phyloP scores from a whole-genome alignment of 2,888 invertebrate genomes.

The Crematogaster levior region DNA sequence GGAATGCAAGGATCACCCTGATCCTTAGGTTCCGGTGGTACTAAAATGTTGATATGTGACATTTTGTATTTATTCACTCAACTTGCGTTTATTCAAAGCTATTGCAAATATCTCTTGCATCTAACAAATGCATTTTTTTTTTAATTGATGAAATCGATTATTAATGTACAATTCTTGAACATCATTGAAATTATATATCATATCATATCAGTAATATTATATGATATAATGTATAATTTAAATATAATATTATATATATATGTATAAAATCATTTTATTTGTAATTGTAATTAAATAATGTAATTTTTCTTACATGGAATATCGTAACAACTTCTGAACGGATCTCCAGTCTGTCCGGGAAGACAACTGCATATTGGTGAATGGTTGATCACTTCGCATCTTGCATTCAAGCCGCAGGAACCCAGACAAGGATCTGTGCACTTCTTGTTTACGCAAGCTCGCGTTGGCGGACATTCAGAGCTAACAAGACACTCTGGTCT shows the following conservation, averaged over 20 bases:
- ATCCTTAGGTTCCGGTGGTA: slow-evolving; percentile 82
- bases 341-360: slow-evolving; percentile 89
- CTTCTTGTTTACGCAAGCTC: slow-evolving; percentile 90
- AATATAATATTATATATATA: too few relatives aligned
- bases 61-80: neutral
- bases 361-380: slow-evolving; percentile 86
- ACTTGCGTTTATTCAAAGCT: neutral
- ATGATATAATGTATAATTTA: neutral
- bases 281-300: neutral
- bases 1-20: slow-evolving; percentile 90
- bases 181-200: neutral
- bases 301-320: slow-evolving; percentile 82
- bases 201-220: too few relatives aligned
- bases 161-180: neutral
- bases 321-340: slow-evolving; percentile 91
- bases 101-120: neutral
- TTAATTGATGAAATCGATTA: neutral
- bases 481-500: slow-evolving; percentile 85
- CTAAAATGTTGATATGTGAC: slow-evolving; percentile 56
- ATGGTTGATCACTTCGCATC: slow-evolving; percentile 87
- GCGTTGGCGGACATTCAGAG: slow-evolving; percentile 86
- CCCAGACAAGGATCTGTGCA: slow-evolving; percentile 89
- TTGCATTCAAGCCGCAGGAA: slow-evolving; percentile 86
- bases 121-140: too few relatives aligned
- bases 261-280: neutral